Percentiles rank a stretch among this genome's conserved stretches.
Evolutionary conservation across 2,888 invertebrate species (phyloP).

Genomic region (Carcina quercana): DNA sequence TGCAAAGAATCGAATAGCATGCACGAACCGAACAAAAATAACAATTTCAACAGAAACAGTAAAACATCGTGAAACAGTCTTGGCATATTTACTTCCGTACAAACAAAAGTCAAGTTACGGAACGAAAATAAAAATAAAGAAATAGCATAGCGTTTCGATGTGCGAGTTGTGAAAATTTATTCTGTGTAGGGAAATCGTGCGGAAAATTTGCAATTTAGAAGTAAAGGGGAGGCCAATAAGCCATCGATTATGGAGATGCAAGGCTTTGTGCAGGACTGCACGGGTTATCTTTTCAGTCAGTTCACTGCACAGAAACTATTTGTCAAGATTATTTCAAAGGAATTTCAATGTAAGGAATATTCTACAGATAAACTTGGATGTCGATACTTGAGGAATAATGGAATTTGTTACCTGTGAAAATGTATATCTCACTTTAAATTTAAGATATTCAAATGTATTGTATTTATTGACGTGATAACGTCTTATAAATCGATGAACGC

Average conservation of each 20-base stretch:
- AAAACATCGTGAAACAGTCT: too few relatives aligned
- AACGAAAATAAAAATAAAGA: slow-evolving; percentile 30
- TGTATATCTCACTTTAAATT: too few relatives aligned
- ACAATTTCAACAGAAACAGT: too few relatives aligned
- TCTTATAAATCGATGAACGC: too few relatives aligned
- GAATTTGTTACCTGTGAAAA: too few relatives aligned
- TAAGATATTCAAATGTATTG: too few relatives aligned
- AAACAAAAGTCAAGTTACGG: too few relatives aligned
- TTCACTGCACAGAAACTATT: slow-evolving; percentile 52
- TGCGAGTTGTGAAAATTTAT: slow-evolving; percentile 63
- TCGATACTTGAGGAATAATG: too few relatives aligned
- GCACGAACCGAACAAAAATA: too few relatives aligned
- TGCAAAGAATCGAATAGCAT: too few relatives aligned
- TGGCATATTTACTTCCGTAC: too few relatives aligned
- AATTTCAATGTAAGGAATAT: slow-evolving; percentile 30
- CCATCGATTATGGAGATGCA: slow-evolving; percentile 72
- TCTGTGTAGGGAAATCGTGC: slow-evolving; percentile 65
- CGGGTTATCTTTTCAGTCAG: slow-evolving; percentile 65
- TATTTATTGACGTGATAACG: too few relatives aligned
- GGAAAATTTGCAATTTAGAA: slow-evolving; percentile 74
- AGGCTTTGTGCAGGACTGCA: slow-evolving; percentile 58
- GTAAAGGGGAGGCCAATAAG: slow-evolving; percentile 69
- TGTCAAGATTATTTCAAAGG: slow-evolving; percentile 52
- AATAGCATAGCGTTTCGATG: slow-evolving; percentile 50
- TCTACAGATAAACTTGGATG: slow-evolving; percentile 30